Percentiles rank a stretch among this genome's conserved stretches.
phyloP scores from a whole-genome alignment of 2,888 invertebrate genomes.

The Eustalomyia histrio region DNA sequence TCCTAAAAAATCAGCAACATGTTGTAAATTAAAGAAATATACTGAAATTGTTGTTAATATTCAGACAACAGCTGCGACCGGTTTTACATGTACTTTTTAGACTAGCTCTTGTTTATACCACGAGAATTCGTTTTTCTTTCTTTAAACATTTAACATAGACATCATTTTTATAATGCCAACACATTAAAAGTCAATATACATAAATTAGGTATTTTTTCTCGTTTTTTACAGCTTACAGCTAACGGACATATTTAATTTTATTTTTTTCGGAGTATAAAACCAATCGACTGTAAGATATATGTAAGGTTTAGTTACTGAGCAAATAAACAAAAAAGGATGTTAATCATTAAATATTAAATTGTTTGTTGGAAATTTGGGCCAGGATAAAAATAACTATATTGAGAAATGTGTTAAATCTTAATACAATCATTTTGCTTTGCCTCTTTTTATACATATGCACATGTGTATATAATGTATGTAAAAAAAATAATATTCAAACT shows the following conservation, averaged over 20 bases:
- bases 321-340: neutral
- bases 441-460: no score
- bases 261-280: neutral
- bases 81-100: constrained; percentile 17
- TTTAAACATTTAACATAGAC: constrained; percentile 9
- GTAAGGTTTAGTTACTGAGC: constrained; percentile 11
- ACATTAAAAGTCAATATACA: constrained; percentile 53
- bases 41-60: constrained; percentile 54
- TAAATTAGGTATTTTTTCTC: constrained; percentile 27
- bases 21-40: constrained; percentile 39
- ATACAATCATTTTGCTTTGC: neutral
- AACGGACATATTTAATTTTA: neutral
- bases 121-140: constrained; percentile 1
- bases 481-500: neutral
- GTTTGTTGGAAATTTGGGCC: constrained; percentile 4
- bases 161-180: constrained; percentile 22
- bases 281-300: constrained; percentile 47
- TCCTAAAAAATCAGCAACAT: constrained; percentile 43
- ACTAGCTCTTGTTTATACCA: neutral
- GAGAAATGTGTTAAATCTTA: constrained; percentile 35
- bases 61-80: constrained; percentile 53
- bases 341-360: constrained; percentile 15
- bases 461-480: no score
- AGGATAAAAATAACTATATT: neutral
- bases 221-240: neutral